Evolutionary conservation across 2,888 invertebrate genomes (phyloP).

Genomic region (Macaria liturata): DNA sequence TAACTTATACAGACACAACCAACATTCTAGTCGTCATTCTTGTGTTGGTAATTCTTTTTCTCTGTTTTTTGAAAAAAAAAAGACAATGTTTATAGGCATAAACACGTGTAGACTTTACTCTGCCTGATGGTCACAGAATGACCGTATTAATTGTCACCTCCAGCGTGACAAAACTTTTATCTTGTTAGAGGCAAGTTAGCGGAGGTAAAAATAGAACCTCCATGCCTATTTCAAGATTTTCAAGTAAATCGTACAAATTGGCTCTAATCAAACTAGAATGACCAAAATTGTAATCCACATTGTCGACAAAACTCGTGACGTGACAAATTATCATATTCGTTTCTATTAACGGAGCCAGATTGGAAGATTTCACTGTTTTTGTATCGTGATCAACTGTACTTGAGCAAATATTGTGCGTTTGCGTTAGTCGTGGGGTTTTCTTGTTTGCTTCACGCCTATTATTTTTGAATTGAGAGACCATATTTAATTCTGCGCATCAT

Average conservation of each 20-base stretch:
- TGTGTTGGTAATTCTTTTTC: too few species aligned
- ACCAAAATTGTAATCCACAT: slow-evolving; percentile 40
- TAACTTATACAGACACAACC: too few species aligned
- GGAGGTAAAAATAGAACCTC: slow-evolving; percentile 43
- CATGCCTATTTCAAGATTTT: slow-evolving; percentile 40
- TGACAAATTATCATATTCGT: slow-evolving; percentile 33
- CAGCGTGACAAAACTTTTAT: slow-evolving; percentile 33
- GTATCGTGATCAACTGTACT: slow-evolving; percentile 22
- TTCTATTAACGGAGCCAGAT: slow-evolving; percentile 25
- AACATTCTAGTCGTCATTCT: too few species aligned
- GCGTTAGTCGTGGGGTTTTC: slow-evolving; percentile 12
- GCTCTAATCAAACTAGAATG: slow-evolving; percentile 41
- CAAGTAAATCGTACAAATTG: slow-evolving; percentile 31
- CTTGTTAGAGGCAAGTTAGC: slow-evolving; percentile 32
- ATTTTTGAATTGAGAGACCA: background rate
- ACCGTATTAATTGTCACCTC: slow-evolving; percentile 32
- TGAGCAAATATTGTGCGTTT: slow-evolving; percentile 12
- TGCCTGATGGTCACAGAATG: too few species aligned
- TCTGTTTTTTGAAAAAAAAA: too few species aligned
- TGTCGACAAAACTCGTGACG: slow-evolving; percentile 35
- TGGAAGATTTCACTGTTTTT: slow-evolving; percentile 31
- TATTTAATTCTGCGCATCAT: too few species aligned
- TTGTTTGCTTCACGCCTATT: background rate
- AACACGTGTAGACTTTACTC: too few species aligned
- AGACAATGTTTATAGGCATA: too few species aligned